Evolutionary conservation across 2,888 invertebrate species (phyloP).

Genomic region (Choreutis nemorana): DNA sequence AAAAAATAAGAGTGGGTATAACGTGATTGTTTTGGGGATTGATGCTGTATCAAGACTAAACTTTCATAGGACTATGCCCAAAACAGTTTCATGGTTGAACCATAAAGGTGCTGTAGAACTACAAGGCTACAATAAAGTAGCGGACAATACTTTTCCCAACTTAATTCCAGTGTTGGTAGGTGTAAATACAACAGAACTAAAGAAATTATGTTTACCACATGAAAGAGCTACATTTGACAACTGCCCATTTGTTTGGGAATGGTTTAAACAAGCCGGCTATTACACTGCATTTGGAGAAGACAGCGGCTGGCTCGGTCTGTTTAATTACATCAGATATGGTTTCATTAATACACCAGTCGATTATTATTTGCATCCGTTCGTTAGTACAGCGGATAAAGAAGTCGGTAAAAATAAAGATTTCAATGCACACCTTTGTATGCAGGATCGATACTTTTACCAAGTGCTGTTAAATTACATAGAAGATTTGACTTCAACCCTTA

Average conservation of each 20-base stretch:
- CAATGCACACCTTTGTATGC: constrained; percentile 72
- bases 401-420: constrained; percentile 67
- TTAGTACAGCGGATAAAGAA: constrained; percentile 67
- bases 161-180: constrained; percentile 82
- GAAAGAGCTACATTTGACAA: constrained; percentile 67
- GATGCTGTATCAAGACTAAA: constrained; percentile 86
- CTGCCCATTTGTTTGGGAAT: constrained; percentile 84
- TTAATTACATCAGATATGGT: constrained; percentile 76
- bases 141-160: constrained; percentile 91
- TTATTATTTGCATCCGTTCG: constrained; percentile 78
- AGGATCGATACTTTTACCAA: constrained; percentile 69
- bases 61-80: constrained; percentile 81
- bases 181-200: constrained; percentile 65
- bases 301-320: constrained; percentile 73
- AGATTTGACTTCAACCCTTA: constrained; percentile 66
- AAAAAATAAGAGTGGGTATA: constrained; percentile 34
- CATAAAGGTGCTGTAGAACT: constrained; percentile 74
- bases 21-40: constrained; percentile 79
- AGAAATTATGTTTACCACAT: constrained; percentile 63
- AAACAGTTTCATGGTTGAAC: constrained; percentile 66
- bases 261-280: constrained; percentile 73
- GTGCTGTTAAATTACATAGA: constrained; percentile 73
- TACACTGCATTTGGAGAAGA: constrained; percentile 83
- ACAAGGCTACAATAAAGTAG: constrained; percentile 89
- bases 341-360: constrained; percentile 79